A percentile compares a stretch with the other conserved stretches of the same genome.
phyloP scores from a whole-genome alignment of 2,888 invertebrate genomes.

The Trilocha varians region DNA sequence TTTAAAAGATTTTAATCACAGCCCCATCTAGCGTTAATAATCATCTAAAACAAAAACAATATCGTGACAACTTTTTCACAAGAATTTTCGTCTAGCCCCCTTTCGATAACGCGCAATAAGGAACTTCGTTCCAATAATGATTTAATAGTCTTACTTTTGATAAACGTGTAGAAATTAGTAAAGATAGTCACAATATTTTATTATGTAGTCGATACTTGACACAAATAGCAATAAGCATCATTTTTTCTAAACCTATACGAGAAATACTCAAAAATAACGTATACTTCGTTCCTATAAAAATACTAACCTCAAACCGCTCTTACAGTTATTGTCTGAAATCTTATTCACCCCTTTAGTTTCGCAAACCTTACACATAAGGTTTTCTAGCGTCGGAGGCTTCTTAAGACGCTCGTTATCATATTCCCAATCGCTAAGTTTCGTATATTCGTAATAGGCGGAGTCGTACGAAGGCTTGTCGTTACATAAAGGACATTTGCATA shows the following conservation, averaged over 20 bases:
- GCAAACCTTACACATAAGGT: slow-evolving; percentile 45
- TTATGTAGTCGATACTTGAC: neutral
- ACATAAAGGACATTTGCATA: slow-evolving; percentile 54
- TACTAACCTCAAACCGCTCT: slow-evolving; percentile 35
- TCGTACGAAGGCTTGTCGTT: slow-evolving; percentile 46
- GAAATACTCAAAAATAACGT: neutral
- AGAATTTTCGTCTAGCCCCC: too few species aligned
- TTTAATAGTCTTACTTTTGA: too few species aligned
- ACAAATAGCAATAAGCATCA: neutral
- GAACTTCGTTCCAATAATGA: too few species aligned
- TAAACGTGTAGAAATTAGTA: too few species aligned
- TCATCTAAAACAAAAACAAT: too few species aligned
- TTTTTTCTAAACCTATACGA: neutral
- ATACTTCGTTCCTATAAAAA: slow-evolving; percentile 1
- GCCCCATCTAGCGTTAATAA: too few species aligned
- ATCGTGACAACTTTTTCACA: too few species aligned
- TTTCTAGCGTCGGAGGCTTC: slow-evolving; percentile 21
- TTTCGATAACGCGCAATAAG: too few species aligned
- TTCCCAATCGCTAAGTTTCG: slow-evolving; percentile 38
- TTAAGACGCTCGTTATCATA: slow-evolving; percentile 41
- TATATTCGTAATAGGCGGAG: slow-evolving; percentile 35
- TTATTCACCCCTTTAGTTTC: slow-evolving; percentile 31
- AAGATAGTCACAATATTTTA: neutral
- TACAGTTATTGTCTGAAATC: slow-evolving; percentile 31
- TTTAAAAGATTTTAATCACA: too few species aligned